phyloP scores from a whole-genome alignment of 2,797 vertebrate species.

The Muscicapa comitata region DNA sequence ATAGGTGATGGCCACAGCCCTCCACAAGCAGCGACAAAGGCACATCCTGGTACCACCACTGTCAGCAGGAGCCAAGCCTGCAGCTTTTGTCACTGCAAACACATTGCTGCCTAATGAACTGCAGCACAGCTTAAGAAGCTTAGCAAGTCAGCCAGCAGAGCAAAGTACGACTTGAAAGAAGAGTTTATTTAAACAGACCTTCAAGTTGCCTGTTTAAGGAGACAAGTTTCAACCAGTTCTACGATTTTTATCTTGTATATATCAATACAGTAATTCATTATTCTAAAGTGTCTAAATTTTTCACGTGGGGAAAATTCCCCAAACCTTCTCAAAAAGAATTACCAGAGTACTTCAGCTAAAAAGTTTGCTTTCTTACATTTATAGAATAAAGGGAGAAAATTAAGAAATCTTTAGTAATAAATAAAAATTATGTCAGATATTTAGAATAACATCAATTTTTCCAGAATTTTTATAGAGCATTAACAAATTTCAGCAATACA shows the following conservation, averaged over 20 bases:
- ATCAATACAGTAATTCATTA: not conserved
- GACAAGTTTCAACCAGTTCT: not conserved
- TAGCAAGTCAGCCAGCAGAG: not conserved
- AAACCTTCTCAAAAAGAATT: not conserved
- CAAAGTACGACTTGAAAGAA: not conserved
- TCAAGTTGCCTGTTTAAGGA: not conserved
- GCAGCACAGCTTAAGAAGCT: not conserved
- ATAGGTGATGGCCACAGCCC: not conserved
- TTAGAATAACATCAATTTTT: not conserved
- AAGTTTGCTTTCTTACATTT: not conserved
- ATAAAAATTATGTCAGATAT: not conserved
- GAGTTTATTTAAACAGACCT: not conserved
- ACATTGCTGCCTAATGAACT: not conserved
- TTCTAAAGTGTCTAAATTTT: not conserved
- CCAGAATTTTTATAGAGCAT: not conserved
- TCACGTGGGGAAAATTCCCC: accelerated
- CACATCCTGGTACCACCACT: accelerated
- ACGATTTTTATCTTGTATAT: not conserved
- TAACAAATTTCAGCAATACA: not conserved
- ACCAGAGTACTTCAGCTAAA: not conserved
- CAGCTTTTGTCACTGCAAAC: not conserved
- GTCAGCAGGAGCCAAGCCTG: not conserved
- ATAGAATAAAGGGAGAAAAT: not conserved
- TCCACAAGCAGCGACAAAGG: accelerated
- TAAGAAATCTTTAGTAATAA: not conserved